phyloP scores from a whole-genome alignment of 2,888 invertebrate genomes.

The Latrodectus elegans region DNA sequence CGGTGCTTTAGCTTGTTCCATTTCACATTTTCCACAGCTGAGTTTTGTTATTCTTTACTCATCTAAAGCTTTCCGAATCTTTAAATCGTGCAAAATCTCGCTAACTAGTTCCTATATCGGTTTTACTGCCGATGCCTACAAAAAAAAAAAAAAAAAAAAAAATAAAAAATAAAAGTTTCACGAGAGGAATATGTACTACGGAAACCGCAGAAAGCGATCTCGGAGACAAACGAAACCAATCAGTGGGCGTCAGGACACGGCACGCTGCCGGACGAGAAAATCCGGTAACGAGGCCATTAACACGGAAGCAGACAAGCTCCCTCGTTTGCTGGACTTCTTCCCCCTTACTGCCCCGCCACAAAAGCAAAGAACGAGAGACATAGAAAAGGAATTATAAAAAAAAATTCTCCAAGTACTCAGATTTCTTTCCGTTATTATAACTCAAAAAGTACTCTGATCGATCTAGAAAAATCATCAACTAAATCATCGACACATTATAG shows the following conservation, averaged over 20 bases:
- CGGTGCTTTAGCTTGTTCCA: no score
- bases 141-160: no score
- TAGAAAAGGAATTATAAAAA: constrained; percentile 18
- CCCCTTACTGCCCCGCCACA: background rate
- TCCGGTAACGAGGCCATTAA: constrained; percentile 51
- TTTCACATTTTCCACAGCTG: no score
- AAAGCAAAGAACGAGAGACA: background rate
- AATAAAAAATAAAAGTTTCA: background rate
- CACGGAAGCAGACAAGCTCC: constrained; percentile 1
- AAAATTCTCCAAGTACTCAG: background rate
- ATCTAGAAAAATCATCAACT: no score
- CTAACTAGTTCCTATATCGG: no score
- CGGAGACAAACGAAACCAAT: constrained; percentile 46
- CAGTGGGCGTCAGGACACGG: constrained; percentile 27
- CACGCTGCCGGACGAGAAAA: background rate
- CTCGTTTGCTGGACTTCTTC: constrained; percentile 34
- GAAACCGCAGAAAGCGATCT: constrained; percentile 13
- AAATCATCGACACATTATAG: no score
- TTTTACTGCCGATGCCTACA: no score
- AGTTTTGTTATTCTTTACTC: no score
- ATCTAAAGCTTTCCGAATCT: no score
- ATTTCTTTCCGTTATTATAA: constrained; percentile 11
- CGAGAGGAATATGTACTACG: no score
- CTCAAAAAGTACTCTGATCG: background rate
- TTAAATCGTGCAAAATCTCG: constrained; percentile 1